Evolutionary conservation across 1,140 invertebrate species (phyloP), one percentile per base, ranked within the genome.

Genomic region (Potamilus streckersoni): DNA sequence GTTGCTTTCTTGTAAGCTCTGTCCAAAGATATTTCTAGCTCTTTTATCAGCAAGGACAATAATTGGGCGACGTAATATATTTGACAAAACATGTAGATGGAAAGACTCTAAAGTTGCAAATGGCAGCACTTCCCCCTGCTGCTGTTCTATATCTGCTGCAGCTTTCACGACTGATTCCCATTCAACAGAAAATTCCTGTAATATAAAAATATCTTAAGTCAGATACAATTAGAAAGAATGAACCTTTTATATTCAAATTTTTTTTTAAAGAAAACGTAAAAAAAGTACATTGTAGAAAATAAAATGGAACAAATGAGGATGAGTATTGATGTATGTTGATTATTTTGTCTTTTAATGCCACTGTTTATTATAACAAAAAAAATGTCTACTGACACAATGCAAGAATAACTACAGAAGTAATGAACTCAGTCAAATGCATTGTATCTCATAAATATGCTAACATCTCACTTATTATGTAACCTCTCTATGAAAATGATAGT

Each of bases 71-170:
- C 93, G 92, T 75, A 97, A 91, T 77, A 96, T 94, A 87, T 97
- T 95, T 12, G 95, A 94, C 65, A 97, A 87, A 16, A 95, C 94
- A 80, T 96, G 92, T 74, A 97, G 93, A 85, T 97, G 96, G 75
- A 97, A 93, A 82, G 95, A 93, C 89, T 96, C 95, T 16, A 96
- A 88, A 80, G 94, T 94, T 82, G 95, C 93, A 90, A 95, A 96
- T 69, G 82, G 78, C 20, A 82, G 67, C 15, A 71, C 76, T 27
- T 68, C 60, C 23, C 31, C 70, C 20, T 63, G 23, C 19, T n/a
- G 66, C 19, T 64, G 49, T 31, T 59, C 57, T 14, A 73, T 23
- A 60, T 80, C 79, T n/a, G 78, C 75, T 11, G 83, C 81, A 27
- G 75, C 75, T 57, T 80, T 78, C 0, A 83, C 72, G 19, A 89